Base-by-base conservation (phyloP, 2,888 invertebrate species). In the Parnassius apollo region DNA sequence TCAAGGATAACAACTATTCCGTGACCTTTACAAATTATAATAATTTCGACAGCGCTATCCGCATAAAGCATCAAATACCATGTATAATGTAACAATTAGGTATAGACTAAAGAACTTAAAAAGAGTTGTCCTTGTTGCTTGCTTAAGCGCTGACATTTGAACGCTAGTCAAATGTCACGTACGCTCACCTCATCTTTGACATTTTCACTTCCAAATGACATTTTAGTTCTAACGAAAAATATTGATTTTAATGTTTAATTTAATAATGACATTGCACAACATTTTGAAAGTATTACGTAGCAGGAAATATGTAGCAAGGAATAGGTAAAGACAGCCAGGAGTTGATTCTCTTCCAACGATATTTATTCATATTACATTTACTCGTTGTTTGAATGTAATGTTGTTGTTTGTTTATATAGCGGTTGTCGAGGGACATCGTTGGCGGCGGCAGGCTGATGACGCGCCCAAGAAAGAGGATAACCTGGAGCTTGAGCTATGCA, bases 401-500 rank as follows among this genome's bases (percentile, higher is more conserved):
- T 62, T 46, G 50, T 67, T 62, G 75, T 61, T 79, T 76, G 71
- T 45, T 52, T 64, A 68, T 76, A 65, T 77, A 91, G 82, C 81
- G 87, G 85, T 83, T 78, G 88, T 85, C 76, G 87, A 91, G 74
- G 82, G 81, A 70, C 85, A 88, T 75, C 93, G 95, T 78, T 93
- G 93, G 77, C 93, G 93, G 87, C 93, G 95, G 77, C 95, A 96
- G 82, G 94, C 95, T 94, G 94, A 95, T 67, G 94, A 94, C 59
- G 76, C 92, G 50, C 79, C 80, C 71, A 96, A 96, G 90, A 96
- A 96, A 91, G 96, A 96, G 76, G 97, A 97, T 76, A 96, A 95
- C 85, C 96, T 96, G 88, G 97, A 97, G 88, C 94, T 93, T 81
- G 97, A 97, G 88, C 93, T 98, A 74, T 98, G 98, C 93, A 97